Conservation (phyloP, 2,888 invertebrate genomes). For the Timema cristinae region DNA sequence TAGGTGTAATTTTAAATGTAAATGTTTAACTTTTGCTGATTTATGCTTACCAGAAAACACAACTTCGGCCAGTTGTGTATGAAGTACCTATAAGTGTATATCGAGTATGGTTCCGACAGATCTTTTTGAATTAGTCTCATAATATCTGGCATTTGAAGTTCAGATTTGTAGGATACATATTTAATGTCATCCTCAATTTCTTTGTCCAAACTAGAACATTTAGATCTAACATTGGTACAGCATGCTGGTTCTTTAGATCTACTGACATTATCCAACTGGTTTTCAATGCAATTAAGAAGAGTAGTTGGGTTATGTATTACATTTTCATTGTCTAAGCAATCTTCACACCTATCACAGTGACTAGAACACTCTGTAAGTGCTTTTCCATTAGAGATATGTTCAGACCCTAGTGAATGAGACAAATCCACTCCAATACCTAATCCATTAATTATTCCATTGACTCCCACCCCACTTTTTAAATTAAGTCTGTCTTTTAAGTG, state of each 20-base stretch:
- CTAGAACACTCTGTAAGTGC: slow-evolving; percentile 24
- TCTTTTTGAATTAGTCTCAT: slow-evolving; percentile 99
- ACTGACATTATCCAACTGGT: slow-evolving; percentile 16
- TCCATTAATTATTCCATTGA: slow-evolving; percentile 33
- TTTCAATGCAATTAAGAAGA: slow-evolving; percentile 23
- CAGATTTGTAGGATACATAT: slow-evolving; percentile 84
- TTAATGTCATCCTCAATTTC: slow-evolving; percentile 42
- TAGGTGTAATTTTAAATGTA: too few species aligned
- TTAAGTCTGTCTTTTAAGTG: slow-evolving; percentile 31
- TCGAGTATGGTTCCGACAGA: slow-evolving; percentile 98
- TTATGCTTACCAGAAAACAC: slow-evolving; percentile 78
- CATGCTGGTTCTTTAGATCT: slow-evolving; percentile 22
- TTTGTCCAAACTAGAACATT: slow-evolving; percentile 8
- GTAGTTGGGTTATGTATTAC: slow-evolving; percentile 14
- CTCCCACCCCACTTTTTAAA: slow-evolving; percentile 29
- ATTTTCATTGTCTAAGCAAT: slow-evolving; percentile 23
- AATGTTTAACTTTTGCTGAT: too few species aligned
- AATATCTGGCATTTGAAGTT: slow-evolving; percentile 97
- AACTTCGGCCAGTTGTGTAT: slow-evolving; percentile 99
- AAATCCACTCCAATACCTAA: slow-evolving; percentile 29
- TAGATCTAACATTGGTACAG: slow-evolving; percentile 20
- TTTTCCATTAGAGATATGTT: slow-evolving; percentile 26
- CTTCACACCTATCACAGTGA: slow-evolving; percentile 32
- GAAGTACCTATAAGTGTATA: slow-evolving; percentile 99
- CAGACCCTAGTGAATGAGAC: slow-evolving; percentile 23